These are phyloP conservation scores for Hippoglossus hippoglossus DNA, from an alignment of 2,797 vertebrate species.

Conservation along the genomic window DNA sequence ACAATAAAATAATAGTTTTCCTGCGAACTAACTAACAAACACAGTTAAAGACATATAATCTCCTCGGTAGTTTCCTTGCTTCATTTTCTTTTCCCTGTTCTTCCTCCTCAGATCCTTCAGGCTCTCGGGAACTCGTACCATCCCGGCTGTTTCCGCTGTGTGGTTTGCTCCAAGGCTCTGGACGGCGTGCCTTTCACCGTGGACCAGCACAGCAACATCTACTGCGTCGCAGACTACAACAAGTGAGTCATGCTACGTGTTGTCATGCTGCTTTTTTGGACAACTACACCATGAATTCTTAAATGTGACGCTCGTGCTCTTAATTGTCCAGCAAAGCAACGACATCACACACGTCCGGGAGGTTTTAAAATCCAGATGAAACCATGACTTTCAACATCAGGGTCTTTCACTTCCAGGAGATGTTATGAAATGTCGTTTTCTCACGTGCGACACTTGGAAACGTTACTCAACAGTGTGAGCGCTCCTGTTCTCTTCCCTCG, in stretches of 20 bases:
- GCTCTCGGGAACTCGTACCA: slow-evolving; percentile 92
- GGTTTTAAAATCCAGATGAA: no score
- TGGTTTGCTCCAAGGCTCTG: slow-evolving; percentile 90
- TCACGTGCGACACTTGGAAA: background rate
- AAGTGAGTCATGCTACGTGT: slow-evolving; percentile 77
- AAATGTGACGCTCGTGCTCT: background rate
- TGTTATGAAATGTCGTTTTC: no score
- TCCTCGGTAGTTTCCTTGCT: no score
- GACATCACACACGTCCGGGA: no score
- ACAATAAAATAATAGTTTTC: no score
- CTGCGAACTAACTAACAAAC: no score
- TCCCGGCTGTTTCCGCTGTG: slow-evolving; percentile 90
- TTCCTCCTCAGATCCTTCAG: slow-evolving; percentile 86
- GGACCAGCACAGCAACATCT: slow-evolving; percentile 92
- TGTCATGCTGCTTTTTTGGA: no score
- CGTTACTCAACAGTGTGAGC: background rate
- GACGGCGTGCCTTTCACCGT: slow-evolving; percentile 92
- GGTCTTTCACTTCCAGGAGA: no score
- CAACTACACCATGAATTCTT: background rate
- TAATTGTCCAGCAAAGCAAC: no score
- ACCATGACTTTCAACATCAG: no score
- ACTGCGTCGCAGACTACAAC: slow-evolving; percentile 92
- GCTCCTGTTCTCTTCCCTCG: slow-evolving; percentile 1
- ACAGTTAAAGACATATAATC: no score
- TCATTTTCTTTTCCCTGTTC: no score